Evolutionary conservation across 1,140 invertebrate species (phyloP).

Genomic region (Drosophila busckii): DNA sequence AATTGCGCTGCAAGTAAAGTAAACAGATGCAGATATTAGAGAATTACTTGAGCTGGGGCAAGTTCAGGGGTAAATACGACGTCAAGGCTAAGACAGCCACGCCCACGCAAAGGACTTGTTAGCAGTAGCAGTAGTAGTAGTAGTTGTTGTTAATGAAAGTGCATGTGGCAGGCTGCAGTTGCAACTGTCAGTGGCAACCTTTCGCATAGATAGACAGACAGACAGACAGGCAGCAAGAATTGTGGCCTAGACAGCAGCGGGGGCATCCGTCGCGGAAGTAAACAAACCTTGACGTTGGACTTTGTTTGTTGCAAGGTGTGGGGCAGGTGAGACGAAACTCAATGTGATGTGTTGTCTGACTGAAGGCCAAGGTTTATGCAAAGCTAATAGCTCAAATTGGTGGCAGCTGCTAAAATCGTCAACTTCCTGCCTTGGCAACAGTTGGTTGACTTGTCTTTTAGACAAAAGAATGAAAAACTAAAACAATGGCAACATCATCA

Average conservation of each 20-base stretch:
- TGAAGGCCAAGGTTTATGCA: slow-evolving; percentile 28
- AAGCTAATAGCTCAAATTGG: not conserved
- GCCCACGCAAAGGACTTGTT: not conserved
- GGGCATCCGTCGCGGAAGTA: slow-evolving; percentile 62
- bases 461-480: not conserved
- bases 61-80: slow-evolving; percentile 47
- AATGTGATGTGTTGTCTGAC: not conserved
- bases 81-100: slow-evolving; percentile 28
- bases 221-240: no score
- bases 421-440: slow-evolving; percentile 16
- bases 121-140: slow-evolving; percentile 27
- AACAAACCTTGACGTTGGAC: slow-evolving; percentile 63
- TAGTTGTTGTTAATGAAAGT: slow-evolving; percentile 38
- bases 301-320: slow-evolving; percentile 45
- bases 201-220: slow-evolving; percentile 7
- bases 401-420: not conserved
- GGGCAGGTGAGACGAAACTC: no score
- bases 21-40: slow-evolving; percentile 6
- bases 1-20: slow-evolving; percentile 52
- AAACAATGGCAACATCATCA: slow-evolving; percentile 25
- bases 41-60: slow-evolving; percentile 45
- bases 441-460: slow-evolving; percentile 15
- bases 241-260: slow-evolving; percentile 39
- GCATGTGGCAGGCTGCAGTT: slow-evolving; percentile 40
- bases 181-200: slow-evolving; percentile 41